Evolutionary conservation across 2,113 vertebrate genomes (phyloP), one percentile per base, ranked within the genome.

Genomic region (Pygoscelis adeliae): DNA sequence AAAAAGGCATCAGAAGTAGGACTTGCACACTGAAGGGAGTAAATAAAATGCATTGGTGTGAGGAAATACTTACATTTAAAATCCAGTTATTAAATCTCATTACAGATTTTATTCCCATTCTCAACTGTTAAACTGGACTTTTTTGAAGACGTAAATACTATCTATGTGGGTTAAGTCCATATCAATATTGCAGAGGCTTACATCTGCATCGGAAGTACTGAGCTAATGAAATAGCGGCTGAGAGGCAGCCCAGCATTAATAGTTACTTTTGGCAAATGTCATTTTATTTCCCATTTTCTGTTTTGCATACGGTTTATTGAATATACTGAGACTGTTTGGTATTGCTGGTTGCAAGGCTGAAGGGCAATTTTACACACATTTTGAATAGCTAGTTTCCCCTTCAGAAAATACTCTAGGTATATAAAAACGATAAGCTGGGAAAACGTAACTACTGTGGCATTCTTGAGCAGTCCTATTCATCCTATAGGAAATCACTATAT

Each of bases 151-250:
- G 65, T 55, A 26, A 44, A 7, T 38, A 14, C 3, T 56, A 1
- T 15, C 11, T n/a, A 1, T 52, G 29, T 50, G 11, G 38, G 1
- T 79, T 21, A 36, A n/a, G 29, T 55, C 14, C 5, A 0, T 71
- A 6, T 3, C n/a, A 9, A 18, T 55, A 15, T 22, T 67, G 46
- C 9, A 18, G 34, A n/a, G 38, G 8, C 36, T 53, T 9, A n/a
- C 10, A 5, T 61, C 89, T 55, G 15, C 21, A 6, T 7, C 66
- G 30, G 26, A 27, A n/a, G 11, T 65, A 30, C 32, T n/a, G 49
- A 83, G 49, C 23, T 65, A 1, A 1, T 85, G n/a, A 85, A 71
- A 36, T 59, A 42, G 42, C 6, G 40, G 11, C 40, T 61, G 34
- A 34, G 20, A 56, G 49, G 52, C 26, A 40, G 26, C 32, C 36